Evolutionary conservation across 2,888 invertebrate species (phyloP), one percentile per base, ranked within the genome.

Genomic region (Caenorhabditis wallacei): DNA sequence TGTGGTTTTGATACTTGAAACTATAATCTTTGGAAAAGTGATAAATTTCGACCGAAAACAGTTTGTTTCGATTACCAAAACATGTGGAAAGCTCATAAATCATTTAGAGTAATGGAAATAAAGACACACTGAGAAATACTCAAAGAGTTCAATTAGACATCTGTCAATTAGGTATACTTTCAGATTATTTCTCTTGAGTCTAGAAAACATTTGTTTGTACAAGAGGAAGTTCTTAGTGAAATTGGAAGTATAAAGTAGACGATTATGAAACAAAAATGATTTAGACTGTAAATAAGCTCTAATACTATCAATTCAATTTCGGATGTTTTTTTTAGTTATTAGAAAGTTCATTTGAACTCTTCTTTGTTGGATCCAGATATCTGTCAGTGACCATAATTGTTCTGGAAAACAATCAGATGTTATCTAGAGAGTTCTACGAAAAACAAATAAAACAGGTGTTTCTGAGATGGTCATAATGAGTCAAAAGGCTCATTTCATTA

Each of bases 1-100:
- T 63, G 81, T 72, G 75, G 68, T 74, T 72, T 63, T 57, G 22
- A 30, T 56, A 57, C 40, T 57, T 56, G 20, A 7, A 61, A n/a
- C 24, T 61, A 61, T 18, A 48, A 48, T 40, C 40, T 16, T 2
- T 8, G 16, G 18, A 48, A 18, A 48, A 18, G 3, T 48, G 18
- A 48, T 18, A 18, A 48, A 43, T 43, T 4, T 43, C n/a, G n/a
- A n/a, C n/a, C n/a, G n/a, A n/a, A n/a, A n/a, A n/a, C n/a, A n/a
- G n/a, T n/a, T n/a, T n/a, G n/a, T n/a, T n/a, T n/a, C n/a, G n/a
- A n/a, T n/a, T n/a, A n/a, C n/a, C n/a, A n/a, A n/a, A n/a, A n/a
- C n/a, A n/a, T n/a, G n/a, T n/a, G n/a, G n/a, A n/a, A n/a, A n/a
- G n/a, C n/a, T n/a, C n/a, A n/a, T n/a, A n/a, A n/a, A n/a, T n/a